These are phyloP conservation scores for Napeogenes inachia DNA, from an alignment of 2,888 invertebrate genomes.

Conservation along the genomic window DNA sequence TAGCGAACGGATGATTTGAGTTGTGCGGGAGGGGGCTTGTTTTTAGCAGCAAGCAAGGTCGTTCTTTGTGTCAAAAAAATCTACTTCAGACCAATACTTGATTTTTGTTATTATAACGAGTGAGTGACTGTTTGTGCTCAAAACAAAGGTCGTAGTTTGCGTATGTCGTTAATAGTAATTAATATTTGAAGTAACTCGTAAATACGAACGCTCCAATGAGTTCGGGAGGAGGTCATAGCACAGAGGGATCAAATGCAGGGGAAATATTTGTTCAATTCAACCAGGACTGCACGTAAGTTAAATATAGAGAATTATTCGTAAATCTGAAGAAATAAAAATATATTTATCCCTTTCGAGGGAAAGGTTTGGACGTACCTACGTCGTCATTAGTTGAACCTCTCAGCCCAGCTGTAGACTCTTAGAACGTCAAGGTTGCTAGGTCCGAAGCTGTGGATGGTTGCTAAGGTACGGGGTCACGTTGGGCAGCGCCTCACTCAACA, in stretches of 20 bases:
- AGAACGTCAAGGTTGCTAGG: slow-evolving; percentile 11
- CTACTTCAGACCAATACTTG: slow-evolving; percentile 63
- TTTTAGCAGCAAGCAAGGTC: slow-evolving; percentile 77
- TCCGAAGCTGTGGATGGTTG: slow-evolving; percentile 28
- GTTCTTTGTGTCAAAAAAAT: slow-evolving; percentile 80
- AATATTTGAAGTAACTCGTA: slow-evolving; percentile 54
- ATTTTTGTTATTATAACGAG: slow-evolving; percentile 59
- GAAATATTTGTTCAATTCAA: slow-evolving; percentile 97
- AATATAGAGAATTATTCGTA: slow-evolving; percentile 6
- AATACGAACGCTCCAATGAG: slow-evolving; percentile 85
- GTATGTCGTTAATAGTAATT: slow-evolving; percentile 56
- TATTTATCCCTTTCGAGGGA: not conserved
- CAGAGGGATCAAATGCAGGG: slow-evolving; percentile 87
- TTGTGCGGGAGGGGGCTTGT: slow-evolving; percentile 70
- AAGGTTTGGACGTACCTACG: slow-evolving; percentile 6
- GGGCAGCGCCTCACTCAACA: slow-evolving; percentile 33
- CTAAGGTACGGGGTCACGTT: slow-evolving; percentile 47
- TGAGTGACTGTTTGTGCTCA: slow-evolving; percentile 61
- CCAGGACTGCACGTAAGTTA: slow-evolving; percentile 97
- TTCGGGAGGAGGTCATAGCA: slow-evolving; percentile 84
- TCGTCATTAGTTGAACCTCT: slow-evolving; percentile 3
- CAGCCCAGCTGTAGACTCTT: slow-evolving; percentile 14
- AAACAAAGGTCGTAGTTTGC: slow-evolving; percentile 54
- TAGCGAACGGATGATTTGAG: slow-evolving; percentile 20
- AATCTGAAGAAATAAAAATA: not conserved